Evolutionary conservation across 2,888 invertebrate species (phyloP).

Genomic region (Subacronicta megacephala): DNA sequence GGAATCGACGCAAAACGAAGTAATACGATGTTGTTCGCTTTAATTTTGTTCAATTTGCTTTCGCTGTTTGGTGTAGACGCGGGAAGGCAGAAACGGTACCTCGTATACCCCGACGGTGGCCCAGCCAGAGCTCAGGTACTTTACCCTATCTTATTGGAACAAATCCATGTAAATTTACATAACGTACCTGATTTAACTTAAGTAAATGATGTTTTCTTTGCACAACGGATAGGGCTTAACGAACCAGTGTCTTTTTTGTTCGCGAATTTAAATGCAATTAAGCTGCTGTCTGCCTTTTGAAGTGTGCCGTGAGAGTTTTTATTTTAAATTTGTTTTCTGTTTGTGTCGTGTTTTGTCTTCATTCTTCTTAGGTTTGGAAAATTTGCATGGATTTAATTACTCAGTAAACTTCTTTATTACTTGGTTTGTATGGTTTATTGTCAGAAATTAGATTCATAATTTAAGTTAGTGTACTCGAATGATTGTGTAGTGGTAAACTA

Average conservation of each 20-base stretch:
- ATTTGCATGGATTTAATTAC: conserved; percentile 18
- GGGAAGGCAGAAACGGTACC: conserved; percentile 85
- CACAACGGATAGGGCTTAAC: conserved; percentile 81
- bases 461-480: too few species aligned
- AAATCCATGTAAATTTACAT: conserved; percentile 76
- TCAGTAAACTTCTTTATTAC: neutral
- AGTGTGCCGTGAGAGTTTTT: conserved; percentile 65
- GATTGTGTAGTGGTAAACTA: too few species aligned
- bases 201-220: conserved; percentile 86
- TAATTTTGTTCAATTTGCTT: conserved; percentile 79
- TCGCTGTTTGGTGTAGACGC: conserved; percentile 63
- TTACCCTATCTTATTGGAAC: conserved; percentile 59
- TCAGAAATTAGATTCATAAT: conserved; percentile 11
- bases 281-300: conserved; percentile 73
- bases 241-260: conserved; percentile 84
- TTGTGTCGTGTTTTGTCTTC: conserved; percentile 41
- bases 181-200: conserved; percentile 78
- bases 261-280: conserved; percentile 87
- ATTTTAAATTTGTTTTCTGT: conserved; percentile 44
- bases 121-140: conserved; percentile 90
- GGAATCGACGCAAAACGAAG: conserved; percentile 59
- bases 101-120: conserved; percentile 90
- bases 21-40: conserved; percentile 68
- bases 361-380: conserved; percentile 15
- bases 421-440: conserved; percentile 1